Evolutionary conservation across 2,888 invertebrate genomes (phyloP).

Genomic region (Cheilosia urbana): DNA sequence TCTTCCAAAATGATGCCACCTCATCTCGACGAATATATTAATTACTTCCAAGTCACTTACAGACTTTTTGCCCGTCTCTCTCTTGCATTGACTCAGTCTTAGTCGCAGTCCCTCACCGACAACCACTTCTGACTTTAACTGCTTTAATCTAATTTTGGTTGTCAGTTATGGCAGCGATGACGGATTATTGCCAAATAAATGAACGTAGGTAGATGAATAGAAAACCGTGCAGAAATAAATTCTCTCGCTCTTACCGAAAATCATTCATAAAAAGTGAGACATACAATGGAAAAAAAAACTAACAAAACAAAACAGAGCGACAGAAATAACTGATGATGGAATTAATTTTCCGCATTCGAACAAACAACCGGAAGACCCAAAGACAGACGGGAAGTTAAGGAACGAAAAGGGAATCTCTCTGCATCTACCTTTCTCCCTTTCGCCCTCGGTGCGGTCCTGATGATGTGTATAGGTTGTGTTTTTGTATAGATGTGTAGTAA

Average conservation of each 20-base stretch:
- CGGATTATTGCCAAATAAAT: constrained; percentile 68
- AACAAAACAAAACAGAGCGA: constrained; percentile 77
- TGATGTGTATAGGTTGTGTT: not conserved
- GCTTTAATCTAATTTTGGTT: constrained; percentile 61
- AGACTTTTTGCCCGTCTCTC: not conserved
- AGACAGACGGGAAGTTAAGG: constrained; percentile 53
- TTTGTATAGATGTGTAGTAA: not conserved
- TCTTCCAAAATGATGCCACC: too few species aligned
- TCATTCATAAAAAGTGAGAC: constrained; percentile 24
- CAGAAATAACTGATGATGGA: constrained; percentile 83
- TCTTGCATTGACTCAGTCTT: too few species aligned
- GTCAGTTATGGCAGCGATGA: constrained; percentile 67
- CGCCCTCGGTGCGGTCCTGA: not conserved
- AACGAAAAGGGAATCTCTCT: constrained; percentile 26
- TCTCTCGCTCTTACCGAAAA: constrained; percentile 7
- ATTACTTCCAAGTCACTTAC: constrained; percentile 42
- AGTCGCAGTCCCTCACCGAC: constrained; percentile 2
- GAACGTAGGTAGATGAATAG: constrained; percentile 15
- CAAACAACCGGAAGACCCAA: constrained; percentile 82
- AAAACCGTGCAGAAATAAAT: constrained; percentile 40
- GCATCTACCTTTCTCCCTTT: not conserved
- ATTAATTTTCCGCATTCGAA: constrained; percentile 84
- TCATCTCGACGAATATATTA: constrained; percentile 8
- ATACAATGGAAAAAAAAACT: constrained; percentile 17
- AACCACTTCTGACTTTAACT: constrained; percentile 49